Conservation (phyloP, 2,888 invertebrate genomes). For the Stenolophus ochropezus region DNA sequence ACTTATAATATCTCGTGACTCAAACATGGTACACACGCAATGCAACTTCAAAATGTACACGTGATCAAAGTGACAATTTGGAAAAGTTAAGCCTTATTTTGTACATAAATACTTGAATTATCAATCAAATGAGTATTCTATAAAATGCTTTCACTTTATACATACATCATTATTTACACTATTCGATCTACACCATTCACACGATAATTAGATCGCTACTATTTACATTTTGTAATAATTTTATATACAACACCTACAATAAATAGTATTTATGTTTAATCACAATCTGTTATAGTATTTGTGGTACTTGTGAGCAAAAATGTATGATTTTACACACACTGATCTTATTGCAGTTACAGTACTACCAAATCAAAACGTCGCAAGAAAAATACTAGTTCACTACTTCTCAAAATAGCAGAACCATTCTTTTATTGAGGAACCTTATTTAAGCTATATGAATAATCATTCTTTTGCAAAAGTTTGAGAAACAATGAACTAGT, state of each 20-base stretch:
- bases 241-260: constrained; percentile 59
- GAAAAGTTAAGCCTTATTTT: constrained; percentile 54
- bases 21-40: constrained; percentile 41
- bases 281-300: constrained; percentile 55
- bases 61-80: constrained; percentile 49
- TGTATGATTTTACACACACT: constrained; percentile 11
- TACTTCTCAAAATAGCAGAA: constrained; percentile 1
- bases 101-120: constrained; percentile 52
- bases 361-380: too few relatives aligned
- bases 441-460: too few relatives aligned
- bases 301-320: constrained; percentile 53
- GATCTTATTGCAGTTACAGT: constrained; percentile 26
- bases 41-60: constrained; percentile 51
- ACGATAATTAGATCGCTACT: constrained; percentile 36
- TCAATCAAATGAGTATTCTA: constrained; percentile 42
- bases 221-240: constrained; percentile 55
- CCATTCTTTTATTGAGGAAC: too few relatives aligned
- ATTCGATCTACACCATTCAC: constrained; percentile 31
- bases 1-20: constrained; percentile 34
- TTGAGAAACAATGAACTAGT: too few relatives aligned
- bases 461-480: too few relatives aligned
- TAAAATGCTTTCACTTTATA: constrained; percentile 45
- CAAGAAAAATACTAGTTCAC: constrained; percentile 1
- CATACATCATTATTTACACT: constrained; percentile 46
- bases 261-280: constrained; percentile 47